Base-by-base conservation (phyloP, 2,888 invertebrate genomes). In the Rhingia campestris region DNA sequence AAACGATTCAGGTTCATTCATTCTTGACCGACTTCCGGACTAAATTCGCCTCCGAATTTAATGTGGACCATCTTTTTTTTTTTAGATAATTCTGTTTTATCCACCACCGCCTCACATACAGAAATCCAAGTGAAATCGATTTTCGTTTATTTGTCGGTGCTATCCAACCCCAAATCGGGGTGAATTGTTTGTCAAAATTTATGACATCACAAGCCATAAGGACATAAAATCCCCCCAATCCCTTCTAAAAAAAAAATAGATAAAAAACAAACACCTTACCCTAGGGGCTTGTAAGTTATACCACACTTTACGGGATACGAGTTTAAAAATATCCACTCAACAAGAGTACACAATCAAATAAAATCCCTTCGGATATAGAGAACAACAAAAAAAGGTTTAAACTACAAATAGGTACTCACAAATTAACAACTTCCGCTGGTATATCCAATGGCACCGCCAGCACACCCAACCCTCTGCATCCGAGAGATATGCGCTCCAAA, bases 391-490 rank as follows among this genome's bases (percentile, higher is more conserved):
- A 72, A 72, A 41, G 22, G 7, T 67, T 80, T 22, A 22, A 75
- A 30, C 39, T 45, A 12, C 10, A 59, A 64, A 63, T 67, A 32
- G 63, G 51, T 90, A 91, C 91, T 91, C 86, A 91, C 91, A 91
- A 86, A 72, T 89, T 87, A 33, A 89, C 81, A 74, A 90, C 88
- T 79, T 90, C 89, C 86, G 81, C 86, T 81, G 91, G 91, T 82
- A 91, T 82, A 86, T 91, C 90, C 72, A 89, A 87, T 12, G 91
- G 91, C 77, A 91, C 89, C 1, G 90, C 89, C 39, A 89, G 86
- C 33, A 91, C 88, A 12, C 91, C 91, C 58, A 91, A 88, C 73
- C 89, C 88, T 63, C 91, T 90, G 67, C 91, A 92, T 67, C 88
- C 89, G 73, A 92, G 86, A 64, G 90, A 89, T 41, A 91, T 86